Evolutionary conservation across 2,113 vertebrate genomes (phyloP), one percentile per base, ranked within the genome.

Genomic region (Ceyx margarethae): DNA sequence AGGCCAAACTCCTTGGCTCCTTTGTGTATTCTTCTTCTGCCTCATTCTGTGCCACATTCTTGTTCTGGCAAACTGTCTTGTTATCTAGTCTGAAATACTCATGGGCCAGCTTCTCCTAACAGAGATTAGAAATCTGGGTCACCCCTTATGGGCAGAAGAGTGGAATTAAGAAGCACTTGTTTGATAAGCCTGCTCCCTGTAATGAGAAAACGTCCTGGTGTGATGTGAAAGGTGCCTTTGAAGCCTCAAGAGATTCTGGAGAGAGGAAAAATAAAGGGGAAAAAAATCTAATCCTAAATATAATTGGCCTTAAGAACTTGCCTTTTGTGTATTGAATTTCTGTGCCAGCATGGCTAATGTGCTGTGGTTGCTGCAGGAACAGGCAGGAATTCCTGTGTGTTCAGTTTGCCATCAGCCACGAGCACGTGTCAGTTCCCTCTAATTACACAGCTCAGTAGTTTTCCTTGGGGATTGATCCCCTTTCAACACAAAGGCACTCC

Each of bases 191-290:
- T 71, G 64, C 13, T 95, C 19, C 3, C 33, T 54, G n/a, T 87
- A 85, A 95, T 87, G 82, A 88, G 65, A 57, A 93, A 91, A 78
- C 28, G 69, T 73, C 46, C 45, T 71, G 31, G 73, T 65, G 69
- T 45, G 65, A 82, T 83, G 65, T 35, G 57, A n/a, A 91, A 94
- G 62, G 82, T 95, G 88, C 88, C 95, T 95, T 95, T 95, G 90
- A 93, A 95, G 40, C 73, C 90, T 88, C 76, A 23, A 67, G 90
- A 83, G 87, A 71, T 8, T 56, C 37, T 19, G 67, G 68, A 80
- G 67, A 58, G 45, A 85, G 15, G 31, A 21, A 69, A 89, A 93
- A 33, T 7, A 4, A 5, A 3, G 3, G 13, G 8, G 9, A 0
- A 11, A 18, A 8, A 26, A 50, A 31, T 43, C 28, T 77, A 90